Percentiles rank a stretch among this genome's conserved stretches.
phyloP scores from a whole-genome alignment of 1,140 invertebrate genomes.

The Eupeodes corollae region DNA sequence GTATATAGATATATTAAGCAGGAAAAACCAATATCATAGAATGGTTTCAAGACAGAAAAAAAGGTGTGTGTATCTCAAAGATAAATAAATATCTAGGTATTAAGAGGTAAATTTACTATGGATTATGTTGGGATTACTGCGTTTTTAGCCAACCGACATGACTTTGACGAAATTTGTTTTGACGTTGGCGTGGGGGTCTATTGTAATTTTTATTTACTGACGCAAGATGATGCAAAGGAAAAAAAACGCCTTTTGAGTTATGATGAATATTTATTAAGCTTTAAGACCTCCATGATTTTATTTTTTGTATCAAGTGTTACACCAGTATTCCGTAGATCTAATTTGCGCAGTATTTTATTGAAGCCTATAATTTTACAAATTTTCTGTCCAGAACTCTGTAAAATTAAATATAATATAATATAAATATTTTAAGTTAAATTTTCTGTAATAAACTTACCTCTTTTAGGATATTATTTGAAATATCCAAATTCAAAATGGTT shows the following conservation, averaged over 20 bases:
- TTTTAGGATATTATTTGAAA: slow-evolving; percentile 28
- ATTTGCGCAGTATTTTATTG: slow-evolving; percentile 22
- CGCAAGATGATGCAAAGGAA: too few species aligned
- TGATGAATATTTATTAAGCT: neutral
- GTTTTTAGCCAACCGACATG: neutral
- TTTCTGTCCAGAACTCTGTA: slow-evolving; percentile 25
- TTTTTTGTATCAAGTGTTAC: slow-evolving; percentile 15
- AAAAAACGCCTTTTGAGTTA: neutral
- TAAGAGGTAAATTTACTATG: too few species aligned
- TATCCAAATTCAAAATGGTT: slow-evolving; percentile 19
- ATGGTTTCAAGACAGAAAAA: too few species aligned
- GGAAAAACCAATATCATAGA: too few species aligned
- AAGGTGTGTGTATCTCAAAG: too few species aligned
- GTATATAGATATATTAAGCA: too few species aligned
- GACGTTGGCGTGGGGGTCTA: too few species aligned
- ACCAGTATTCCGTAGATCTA: slow-evolving; percentile 29
- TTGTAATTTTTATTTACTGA: too few species aligned
- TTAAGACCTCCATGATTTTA: slow-evolving; percentile 15
- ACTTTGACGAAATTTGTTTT: too few species aligned
- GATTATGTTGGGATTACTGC: neutral
- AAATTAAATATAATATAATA: neutral
- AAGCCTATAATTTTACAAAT: slow-evolving; percentile 22
- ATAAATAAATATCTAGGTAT: too few species aligned
- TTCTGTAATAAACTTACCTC: slow-evolving; percentile 10
- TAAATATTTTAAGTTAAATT: neutral